These are phyloP conservation scores for Oryctes rhinoceros DNA, from an alignment of 1,140 invertebrate genomes.

Conservation along the genomic window DNA sequence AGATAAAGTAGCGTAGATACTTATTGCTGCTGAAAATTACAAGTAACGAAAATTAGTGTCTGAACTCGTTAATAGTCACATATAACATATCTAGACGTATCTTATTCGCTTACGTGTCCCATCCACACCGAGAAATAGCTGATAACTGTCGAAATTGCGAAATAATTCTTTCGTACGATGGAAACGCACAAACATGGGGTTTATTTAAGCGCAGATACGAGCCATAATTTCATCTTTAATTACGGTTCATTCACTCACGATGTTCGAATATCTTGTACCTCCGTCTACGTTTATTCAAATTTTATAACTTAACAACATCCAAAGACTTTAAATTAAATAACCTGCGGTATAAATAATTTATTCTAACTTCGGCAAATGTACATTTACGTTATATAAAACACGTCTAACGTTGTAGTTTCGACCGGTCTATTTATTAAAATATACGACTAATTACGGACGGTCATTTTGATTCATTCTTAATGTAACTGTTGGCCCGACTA, in stretches of 20 bases:
- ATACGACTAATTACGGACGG: conserved; percentile 6
- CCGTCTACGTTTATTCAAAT: conserved; percentile 2
- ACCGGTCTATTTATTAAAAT: conserved; percentile 19
- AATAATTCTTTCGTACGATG: not conserved
- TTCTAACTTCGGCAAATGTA: conserved; percentile 1
- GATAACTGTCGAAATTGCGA: not conserved
- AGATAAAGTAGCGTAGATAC: no score
- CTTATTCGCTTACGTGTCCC: no score
- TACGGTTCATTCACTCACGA: conserved; percentile 7
- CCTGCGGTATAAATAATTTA: conserved; percentile 4
- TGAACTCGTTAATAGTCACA: no score
- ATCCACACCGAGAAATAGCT: not conserved
- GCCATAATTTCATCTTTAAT: conserved; percentile 10
- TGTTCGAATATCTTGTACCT: not conserved
- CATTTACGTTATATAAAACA: conserved; percentile 1
- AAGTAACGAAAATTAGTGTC: no score
- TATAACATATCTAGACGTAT: no score
- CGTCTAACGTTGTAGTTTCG: not conserved
- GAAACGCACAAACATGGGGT: not conserved
- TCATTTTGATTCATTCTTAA: conserved; percentile 29
- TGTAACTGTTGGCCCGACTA: not conserved
- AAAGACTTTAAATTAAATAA: conserved; percentile 10
- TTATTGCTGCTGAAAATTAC: no score
- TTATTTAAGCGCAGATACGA: not conserved
- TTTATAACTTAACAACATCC: conserved; percentile 19